Percentiles rank a stretch among this genome's conserved stretches.
These are phyloP conservation scores for Dreissena polymorpha DNA, from an alignment of 1,140 invertebrate genomes.

Conservation along the genomic window DNA sequence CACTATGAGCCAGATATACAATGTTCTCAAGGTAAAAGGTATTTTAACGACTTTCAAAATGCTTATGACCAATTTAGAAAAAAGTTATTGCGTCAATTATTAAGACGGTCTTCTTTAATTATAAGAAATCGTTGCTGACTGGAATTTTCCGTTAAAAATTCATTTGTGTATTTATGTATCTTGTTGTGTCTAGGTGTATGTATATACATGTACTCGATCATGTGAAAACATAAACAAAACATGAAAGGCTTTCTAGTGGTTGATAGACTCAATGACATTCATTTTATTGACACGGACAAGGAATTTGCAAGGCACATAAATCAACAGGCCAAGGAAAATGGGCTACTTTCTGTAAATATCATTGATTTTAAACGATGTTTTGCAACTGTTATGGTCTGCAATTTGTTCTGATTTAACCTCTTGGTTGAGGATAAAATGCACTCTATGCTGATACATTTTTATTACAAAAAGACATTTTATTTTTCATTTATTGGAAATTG, in stretches of 20 bases:
- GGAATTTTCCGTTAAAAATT: no score
- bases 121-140: no score
- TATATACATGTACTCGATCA: no score
- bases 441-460: constrained; percentile 9
- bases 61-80: no score
- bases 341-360: constrained; percentile 78
- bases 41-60: no score
- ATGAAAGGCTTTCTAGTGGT: constrained; percentile 76
- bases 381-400: neutral
- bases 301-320: constrained; percentile 87
- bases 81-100: no score
- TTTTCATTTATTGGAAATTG: neutral
- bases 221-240: neutral
- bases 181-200: no score
- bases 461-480: neutral
- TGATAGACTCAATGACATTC: constrained; percentile 85
- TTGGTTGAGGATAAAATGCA: neutral
- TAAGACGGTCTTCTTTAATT: no score
- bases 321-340: constrained; percentile 84
- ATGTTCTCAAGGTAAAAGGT: no score
- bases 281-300: constrained; percentile 89
- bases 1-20: no score
- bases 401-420: constrained; percentile 1
- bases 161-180: no score
- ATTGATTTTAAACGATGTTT: constrained; percentile 43